Percentiles rank a stretch among this genome's conserved stretches.
Conservation (phyloP, 2,113 vertebrate species). For the Gorilla gorilla region DNA sequence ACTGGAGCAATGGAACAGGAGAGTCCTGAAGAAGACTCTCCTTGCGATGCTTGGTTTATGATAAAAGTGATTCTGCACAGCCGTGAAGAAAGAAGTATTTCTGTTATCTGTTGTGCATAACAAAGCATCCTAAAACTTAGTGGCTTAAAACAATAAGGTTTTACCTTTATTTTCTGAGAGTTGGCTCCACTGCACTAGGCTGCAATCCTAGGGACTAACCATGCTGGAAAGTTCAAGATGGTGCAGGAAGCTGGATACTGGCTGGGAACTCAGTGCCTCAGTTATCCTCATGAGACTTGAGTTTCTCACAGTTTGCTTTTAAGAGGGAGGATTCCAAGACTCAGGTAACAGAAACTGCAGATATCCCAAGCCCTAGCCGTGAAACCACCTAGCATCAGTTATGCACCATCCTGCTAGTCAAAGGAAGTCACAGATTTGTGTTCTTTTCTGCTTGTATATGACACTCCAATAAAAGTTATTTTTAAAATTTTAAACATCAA, state of each 20-base stretch:
- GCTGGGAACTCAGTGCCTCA: neutral
- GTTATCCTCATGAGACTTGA: neutral
- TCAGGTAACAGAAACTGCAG: neutral
- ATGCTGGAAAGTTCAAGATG: neutral
- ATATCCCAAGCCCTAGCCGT: too few relatives aligned
- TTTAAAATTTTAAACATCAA: neutral
- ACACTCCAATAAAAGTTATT: neutral
- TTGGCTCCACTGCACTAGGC: too few relatives aligned
- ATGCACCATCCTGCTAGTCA: accelerated
- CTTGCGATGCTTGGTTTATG: neutral
- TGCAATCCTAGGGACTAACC: neutral
- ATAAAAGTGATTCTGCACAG: neutral
- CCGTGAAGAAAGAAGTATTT: too few relatives aligned
- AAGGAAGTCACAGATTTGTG: accelerated
- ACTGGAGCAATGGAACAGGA: neutral
- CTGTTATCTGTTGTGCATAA: neutral
- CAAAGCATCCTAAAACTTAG: neutral
- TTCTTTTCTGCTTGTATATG: accelerated
- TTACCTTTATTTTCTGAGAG: neutral
- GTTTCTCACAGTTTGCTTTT: neutral
- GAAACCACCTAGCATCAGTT: accelerated
- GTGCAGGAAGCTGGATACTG: accelerated
- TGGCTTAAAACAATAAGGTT: neutral
- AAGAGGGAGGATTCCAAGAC: neutral
- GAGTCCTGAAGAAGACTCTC: too few relatives aligned